phyloP scores from a whole-genome alignment of 2,797 vertebrate genomes.

The Petrocephalus schoutedeni region DNA sequence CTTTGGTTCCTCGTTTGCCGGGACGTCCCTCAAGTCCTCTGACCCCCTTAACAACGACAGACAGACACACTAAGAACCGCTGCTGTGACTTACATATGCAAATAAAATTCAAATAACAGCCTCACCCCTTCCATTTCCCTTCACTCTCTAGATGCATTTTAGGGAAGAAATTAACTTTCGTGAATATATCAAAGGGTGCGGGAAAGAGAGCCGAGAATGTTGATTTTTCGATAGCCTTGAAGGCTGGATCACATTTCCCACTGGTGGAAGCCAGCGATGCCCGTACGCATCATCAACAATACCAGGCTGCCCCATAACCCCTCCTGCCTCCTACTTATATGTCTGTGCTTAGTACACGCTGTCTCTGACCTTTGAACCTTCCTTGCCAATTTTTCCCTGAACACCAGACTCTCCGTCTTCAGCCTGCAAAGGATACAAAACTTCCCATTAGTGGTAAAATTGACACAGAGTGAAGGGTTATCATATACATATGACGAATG shows the following conservation, averaged over 20 bases:
- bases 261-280: neutral
- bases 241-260: neutral
- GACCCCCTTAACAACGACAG: constrained; percentile 63
- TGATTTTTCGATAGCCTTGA: neutral
- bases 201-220: neutral
- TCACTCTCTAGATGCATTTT: neutral
- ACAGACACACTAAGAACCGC: constrained; percentile 24
- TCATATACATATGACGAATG: too few species aligned
- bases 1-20: constrained; percentile 66
- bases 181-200: neutral
- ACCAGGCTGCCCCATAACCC: neutral
- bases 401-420: constrained; percentile 61
- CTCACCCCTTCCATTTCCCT: neutral
- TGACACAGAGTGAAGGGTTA: neutral
- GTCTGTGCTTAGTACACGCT: neutral
- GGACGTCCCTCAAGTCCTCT: constrained; percentile 67
- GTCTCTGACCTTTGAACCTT: constrained; percentile 69
- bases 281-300: neutral
- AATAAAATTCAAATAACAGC: neutral
- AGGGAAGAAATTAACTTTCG: neutral
- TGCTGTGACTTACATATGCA: neutral
- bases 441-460: neutral
- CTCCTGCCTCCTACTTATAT: neutral
- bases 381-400: constrained; percentile 59
- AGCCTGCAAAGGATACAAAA: constrained; percentile 54